Base-by-base conservation (phyloP, 2,888 invertebrate species). In the Blera fallax region DNA sequence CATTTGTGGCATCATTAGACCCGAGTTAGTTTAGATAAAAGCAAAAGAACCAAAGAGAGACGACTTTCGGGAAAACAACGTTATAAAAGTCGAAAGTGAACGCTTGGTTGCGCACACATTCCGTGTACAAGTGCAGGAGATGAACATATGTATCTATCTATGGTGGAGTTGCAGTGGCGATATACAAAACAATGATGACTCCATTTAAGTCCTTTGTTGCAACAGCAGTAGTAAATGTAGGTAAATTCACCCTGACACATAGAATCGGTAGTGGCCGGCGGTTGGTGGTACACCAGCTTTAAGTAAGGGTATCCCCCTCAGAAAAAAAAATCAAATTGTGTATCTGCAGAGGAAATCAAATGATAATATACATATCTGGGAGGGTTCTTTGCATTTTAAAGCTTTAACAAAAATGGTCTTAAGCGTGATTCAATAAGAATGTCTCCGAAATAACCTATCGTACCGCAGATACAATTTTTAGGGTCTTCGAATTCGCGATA, bases 1-100 rank as follows among this genome's bases (percentile, higher is more conserved):
- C 82, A 76, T 77, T 82, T 77, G 70, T 70, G 82, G 82, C 82
- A 82, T 77, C 82, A 82, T 82, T 77, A 82, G 82, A 77, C 54
- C 34, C 64, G 70, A 82, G 77, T 82, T 77, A 77, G 82, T 64
- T 77, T 77, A 54, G 76, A 81, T 81, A 76, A 74, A 80, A 67
- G 52, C 67, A 69, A 73, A 50, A 52, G 80, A 45, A 48, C 48
- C 69, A 77, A 64, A 45, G 24, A 69, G 52, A 56, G 67, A 60
- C 60, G 21, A 50, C 69, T 70, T 77, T 70, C 34, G 27, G 67
- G 54, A 62, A 24, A 70, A 56, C 50, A 58, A 43, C 58, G 76
- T 45, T 74, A 52, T 58, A 65, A 80, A 65, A 73, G 74, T 76
- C 52, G 34, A 81, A 69, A 48, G 62, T 54, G 34, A 69, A 81